Base-by-base conservation (phyloP, 2,888 invertebrate species). In the Platerodrilus igneus region DNA sequence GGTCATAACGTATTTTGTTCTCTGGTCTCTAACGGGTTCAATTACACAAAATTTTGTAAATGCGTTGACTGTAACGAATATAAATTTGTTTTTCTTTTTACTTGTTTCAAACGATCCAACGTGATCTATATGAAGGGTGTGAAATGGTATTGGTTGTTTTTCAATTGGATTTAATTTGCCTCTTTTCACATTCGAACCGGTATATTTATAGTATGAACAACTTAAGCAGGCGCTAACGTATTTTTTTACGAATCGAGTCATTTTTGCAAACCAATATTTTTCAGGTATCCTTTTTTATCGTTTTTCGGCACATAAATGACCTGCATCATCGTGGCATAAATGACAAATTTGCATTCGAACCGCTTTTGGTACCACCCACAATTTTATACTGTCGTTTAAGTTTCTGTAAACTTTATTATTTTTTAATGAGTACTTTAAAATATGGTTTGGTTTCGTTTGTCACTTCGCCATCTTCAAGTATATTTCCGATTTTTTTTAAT, bases 21-120 rank as follows among this genome's bases (percentile, higher is more conserved):
- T 44, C 2, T 51, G 55, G 14, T 25, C 46, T 18, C 31, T 33
- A 2, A 51, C 49, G 0, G 52, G 37, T 26, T 55, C 49, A 2
- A 55, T 8, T 7, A 56, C 26, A 2, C 40, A 39, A 21, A 45
- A 54, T 20, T 58, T 55, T 2, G 54, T 57, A 19, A 57, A 55
- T 0, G 28, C 52, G 15, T 56, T 53, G 10, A 57, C 47, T 1
- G 51, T 35, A 2, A 42, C 45, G 4, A 57, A 19, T 4, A 54
- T 26, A 7, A 53, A 33, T 7, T 41, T 47, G 21, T 56, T 58
- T 10, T 37, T 34, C 1, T 22, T 38, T 9, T 9, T 34, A 28
- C 48, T 52, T 1, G 38, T 34, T 16, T 48, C 44, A 22, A 55
- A 56, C 2, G 53, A 53, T 0, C 53, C 51, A 1, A 55, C 10